Percentiles rank a stretch among this genome's conserved stretches.
Conservation (phyloP, 2,113 vertebrate genomes). For the Scalopus aquaticus region DNA sequence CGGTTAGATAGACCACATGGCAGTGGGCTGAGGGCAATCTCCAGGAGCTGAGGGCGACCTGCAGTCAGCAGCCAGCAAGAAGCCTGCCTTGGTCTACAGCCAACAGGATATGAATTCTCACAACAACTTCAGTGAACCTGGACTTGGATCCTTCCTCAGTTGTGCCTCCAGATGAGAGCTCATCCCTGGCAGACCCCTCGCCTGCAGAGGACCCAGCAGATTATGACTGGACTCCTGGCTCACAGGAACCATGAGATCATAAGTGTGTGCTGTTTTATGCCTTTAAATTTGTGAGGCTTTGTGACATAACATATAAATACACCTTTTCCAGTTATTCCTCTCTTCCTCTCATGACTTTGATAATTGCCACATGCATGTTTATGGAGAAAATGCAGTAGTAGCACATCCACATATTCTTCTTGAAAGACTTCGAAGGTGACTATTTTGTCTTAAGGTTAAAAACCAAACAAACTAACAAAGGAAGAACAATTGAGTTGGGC, state of each 20-base stretch:
- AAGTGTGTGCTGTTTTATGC: not conserved
- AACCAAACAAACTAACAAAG: not conserved
- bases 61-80: not conserved
- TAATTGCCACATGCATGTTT: not conserved
- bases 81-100: not conserved
- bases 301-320: not conserved
- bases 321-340: not conserved
- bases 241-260: not conserved
- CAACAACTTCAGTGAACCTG: not conserved
- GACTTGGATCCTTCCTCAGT: not conserved
- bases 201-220: not conserved
- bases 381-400: not conserved
- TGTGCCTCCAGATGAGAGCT: not conserved
- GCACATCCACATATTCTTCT: not conserved
- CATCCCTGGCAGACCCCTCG: not conserved
- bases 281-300: not conserved
- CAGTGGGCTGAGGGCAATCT: not conserved
- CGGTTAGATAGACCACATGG: not conserved
- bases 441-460: constrained; percentile 24
- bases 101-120: not conserved
- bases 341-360: not conserved
- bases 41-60: not conserved
- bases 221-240: not conserved
- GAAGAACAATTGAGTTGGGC: not conserved
- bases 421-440: not conserved